Evolutionary conservation across 2,797 vertebrate genomes (phyloP).

Genomic region (Ctenosaura bakeri): DNA sequence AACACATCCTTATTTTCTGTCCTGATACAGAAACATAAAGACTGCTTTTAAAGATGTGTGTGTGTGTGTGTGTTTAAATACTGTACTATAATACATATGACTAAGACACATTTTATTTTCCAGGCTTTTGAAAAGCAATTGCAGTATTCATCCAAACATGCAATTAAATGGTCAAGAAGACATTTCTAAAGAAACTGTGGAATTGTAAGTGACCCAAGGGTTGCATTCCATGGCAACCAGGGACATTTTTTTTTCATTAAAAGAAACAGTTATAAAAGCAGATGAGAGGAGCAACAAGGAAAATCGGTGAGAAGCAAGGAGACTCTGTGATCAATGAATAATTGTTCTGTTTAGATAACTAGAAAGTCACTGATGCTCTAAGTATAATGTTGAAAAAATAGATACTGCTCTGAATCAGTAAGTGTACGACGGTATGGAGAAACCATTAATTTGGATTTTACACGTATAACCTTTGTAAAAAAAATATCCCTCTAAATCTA

Average conservation of each 20-base stretch:
- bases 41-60: not conserved
- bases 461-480: not conserved
- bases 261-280: constrained; percentile 16
- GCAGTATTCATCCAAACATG: not conserved
- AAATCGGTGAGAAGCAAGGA: not conserved
- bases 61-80: not conserved
- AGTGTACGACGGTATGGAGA: not conserved
- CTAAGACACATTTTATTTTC: not conserved
- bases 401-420: not conserved
- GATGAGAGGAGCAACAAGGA: not conserved
- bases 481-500: not conserved
- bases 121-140: not conserved
- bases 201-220: not conserved
- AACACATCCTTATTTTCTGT: not conserved
- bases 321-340: not conserved
- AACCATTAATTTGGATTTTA: not conserved
- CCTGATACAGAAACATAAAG: not conserved
- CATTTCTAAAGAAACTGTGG: not conserved
- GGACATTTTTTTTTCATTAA: not conserved
- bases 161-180: not conserved
- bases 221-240: constrained; percentile 14
- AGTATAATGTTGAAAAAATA: constrained; percentile 9
- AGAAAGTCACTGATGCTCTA: not conserved
- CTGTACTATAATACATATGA: not conserved
- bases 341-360: not conserved